Evolutionary conservation across 2,888 invertebrate genomes (phyloP), one percentile per base, ranked within the genome.

Genomic region (Platerodrilus igneus): DNA sequence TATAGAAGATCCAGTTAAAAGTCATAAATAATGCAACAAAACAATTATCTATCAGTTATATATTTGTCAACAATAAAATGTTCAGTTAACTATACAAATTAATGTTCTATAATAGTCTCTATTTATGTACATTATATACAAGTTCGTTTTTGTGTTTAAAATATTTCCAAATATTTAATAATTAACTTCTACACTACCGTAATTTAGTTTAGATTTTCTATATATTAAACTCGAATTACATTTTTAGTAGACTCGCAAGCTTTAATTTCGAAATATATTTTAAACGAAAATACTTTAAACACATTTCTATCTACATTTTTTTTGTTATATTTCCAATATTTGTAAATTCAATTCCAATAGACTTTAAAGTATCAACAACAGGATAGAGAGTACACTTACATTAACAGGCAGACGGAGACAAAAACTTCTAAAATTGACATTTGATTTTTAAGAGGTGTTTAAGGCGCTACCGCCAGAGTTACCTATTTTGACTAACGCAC

Each of bases 291-390:
- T 62, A 60, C 60, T 60, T 57, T 57, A 60, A 60, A 58, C 60
- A 58, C 52, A 43, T 36, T 20, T 23, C 37, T 40, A 37, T n/a
- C n/a, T n/a, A 42, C 41, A 47, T 37, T 34, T 41, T 37, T 21
- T 35, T 37, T 37, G 19, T 20, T 41, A 45, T 41, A 47, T 43
- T 37, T 49, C 41, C 52, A 50, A 38, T 22, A 19, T 27, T 28
- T 13, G 15, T 23, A 15, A 48, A 47, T 48, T 58, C 51, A 57
- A 59, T 60, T 61, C 57, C 58, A 58, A 64, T 66, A 66, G 65
- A 66, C 64, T 66, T 63, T 65, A 60, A 62, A 65, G 60, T 64
- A 61, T 66, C 66, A 66, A 66, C 65, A 66, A 58, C 61, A 63
- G 62, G 60, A 63, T 65, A 66, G 61, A 63, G 59, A 56, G 52